Percentiles rank a stretch among this genome's conserved stretches.
phyloP scores from a whole-genome alignment of 1,140 invertebrate species.

The Bradynema listronoti region DNA sequence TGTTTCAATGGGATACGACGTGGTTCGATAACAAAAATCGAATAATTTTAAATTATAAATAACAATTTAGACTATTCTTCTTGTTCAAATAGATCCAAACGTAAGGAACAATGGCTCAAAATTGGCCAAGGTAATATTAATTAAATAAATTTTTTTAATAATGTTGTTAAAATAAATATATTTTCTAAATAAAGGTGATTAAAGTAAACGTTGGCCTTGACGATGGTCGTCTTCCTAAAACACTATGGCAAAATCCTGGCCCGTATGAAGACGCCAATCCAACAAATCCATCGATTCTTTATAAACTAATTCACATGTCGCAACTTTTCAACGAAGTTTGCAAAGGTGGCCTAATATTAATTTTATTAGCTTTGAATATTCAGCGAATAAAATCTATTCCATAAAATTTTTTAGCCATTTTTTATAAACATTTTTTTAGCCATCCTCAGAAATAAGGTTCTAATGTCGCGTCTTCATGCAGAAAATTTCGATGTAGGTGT shows the following conservation, averaged over 20 bases:
- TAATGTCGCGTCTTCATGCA: constrained; percentile 20
- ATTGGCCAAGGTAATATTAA: constrained; percentile 1
- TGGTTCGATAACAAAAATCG: too few relatives aligned
- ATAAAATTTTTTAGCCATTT: constrained; percentile 1
- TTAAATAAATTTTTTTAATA: constrained; percentile 16
- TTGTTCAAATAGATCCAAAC: constrained; percentile 40
- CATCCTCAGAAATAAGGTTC: constrained; percentile 9
- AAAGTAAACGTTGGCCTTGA: constrained; percentile 32
- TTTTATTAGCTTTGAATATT: constrained; percentile 1
- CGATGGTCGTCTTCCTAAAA: constrained; percentile 21
- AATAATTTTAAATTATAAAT: too few relatives aligned
- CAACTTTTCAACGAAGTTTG: constrained; percentile 38
- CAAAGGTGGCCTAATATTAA: constrained; percentile 24
- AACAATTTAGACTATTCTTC: constrained; percentile 48
- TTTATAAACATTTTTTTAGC: constrained; percentile 20
- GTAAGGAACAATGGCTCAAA: constrained; percentile 25
- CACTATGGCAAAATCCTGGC: constrained; percentile 50
- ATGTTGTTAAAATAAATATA: constrained; percentile 3
- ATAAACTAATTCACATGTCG: constrained; percentile 43
- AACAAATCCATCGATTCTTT: constrained; percentile 42
- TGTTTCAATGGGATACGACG: constrained; percentile 28
- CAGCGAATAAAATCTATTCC: constrained; percentile 8
- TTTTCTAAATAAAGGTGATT: constrained; percentile 12
- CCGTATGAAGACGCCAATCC: constrained; percentile 49
- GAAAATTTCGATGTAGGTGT: constrained; percentile 39